Evolutionary conservation across 2,888 invertebrate genomes (phyloP), one percentile per base, ranked within the genome.

Genomic region (Agapostemon virescens): DNA sequence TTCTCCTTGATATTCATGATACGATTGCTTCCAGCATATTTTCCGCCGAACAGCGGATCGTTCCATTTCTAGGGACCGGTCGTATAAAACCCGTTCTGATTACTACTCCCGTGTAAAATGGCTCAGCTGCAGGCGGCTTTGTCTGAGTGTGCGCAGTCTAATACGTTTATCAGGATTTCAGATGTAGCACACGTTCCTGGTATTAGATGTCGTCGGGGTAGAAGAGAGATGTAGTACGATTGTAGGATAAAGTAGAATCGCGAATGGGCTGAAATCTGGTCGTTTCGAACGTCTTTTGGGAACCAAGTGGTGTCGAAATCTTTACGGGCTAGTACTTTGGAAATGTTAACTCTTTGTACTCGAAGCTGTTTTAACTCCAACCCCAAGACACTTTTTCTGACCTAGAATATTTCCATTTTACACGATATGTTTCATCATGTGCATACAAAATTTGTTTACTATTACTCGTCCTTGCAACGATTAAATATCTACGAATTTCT

Each of bases 21-120:
- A 78, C 78, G 79, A 83, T 83, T 74, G 76, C 86, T 79, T 83
- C 78, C 79, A 55, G 69, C 67, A 73, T 70, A 73, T 69, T 80
- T 63, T 45, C 33, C 66, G 69, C 66, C 45, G 36, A 49, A 63
- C 38, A 26, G 75, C 30, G 30, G 55, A 36, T 26, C 58, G 55
- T 45, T 20, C n/a, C 52, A 30, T 40, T 15, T 63, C 61, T 23
- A 13, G 3, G 61, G 15, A 49, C 36, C 67, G 23, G 15, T 52
- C 26, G 61, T 40, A 26, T 33, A n/a, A 68, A 36, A 36, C 58
- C 26, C 64, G 64, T 76, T 69, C 71, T 71, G 71, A 81, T 68
- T 71, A 74, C 64, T 80, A 67, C 9, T 30, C 36, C n/a, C 2
- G n/a, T 17, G 36, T 30, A 30, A 58, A 63, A 38, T 20, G n/a